Percentiles rank a stretch among this genome's conserved stretches.
Conservation (phyloP, 2,888 invertebrate species). For the Oscheius sp. region DNA sequence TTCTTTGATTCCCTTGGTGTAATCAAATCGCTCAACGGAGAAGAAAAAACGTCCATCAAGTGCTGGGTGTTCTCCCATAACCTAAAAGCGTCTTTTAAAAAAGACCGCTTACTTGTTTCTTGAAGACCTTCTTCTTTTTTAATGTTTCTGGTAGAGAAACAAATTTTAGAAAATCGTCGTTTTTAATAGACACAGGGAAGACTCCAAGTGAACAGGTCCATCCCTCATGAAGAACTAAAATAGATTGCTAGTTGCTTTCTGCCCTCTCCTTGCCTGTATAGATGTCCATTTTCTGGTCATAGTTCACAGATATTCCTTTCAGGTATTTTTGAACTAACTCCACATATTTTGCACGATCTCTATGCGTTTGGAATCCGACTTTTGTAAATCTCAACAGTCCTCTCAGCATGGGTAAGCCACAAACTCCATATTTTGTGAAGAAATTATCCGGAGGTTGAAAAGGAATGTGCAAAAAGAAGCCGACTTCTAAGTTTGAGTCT, state of each 20-base stretch:
- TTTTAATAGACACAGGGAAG: conserved; percentile 70
- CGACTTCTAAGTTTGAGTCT: conserved; percentile 75
- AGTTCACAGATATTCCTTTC: conserved; percentile 52
- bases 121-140: conserved; percentile 16
- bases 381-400: conserved; percentile 89
- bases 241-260: background rate
- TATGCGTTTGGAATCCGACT: conserved; percentile 72
- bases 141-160: conserved; percentile 49
- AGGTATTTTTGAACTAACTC: conserved; percentile 62
- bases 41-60: conserved; percentile 66
- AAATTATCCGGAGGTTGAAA: conserved; percentile 94
- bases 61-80: conserved; percentile 60
- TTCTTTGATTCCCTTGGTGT: conserved; percentile 69
- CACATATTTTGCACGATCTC: conserved; percentile 64
- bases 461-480: conserved; percentile 92
- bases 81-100: conserved; percentile 32
- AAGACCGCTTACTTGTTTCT: background rate
- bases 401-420: conserved; percentile 80
- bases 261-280: conserved; percentile 39
- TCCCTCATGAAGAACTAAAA: conserved; percentile 60
- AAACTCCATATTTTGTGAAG: conserved; percentile 64
- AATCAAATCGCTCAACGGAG: conserved; percentile 70
- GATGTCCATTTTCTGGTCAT: conserved; percentile 61
- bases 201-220: conserved; percentile 69
- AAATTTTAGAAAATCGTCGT: conserved; percentile 69